These are phyloP conservation scores for Lucifuga dentata DNA, from an alignment of 2,113 vertebrate species.

Conservation along the genomic window DNA sequence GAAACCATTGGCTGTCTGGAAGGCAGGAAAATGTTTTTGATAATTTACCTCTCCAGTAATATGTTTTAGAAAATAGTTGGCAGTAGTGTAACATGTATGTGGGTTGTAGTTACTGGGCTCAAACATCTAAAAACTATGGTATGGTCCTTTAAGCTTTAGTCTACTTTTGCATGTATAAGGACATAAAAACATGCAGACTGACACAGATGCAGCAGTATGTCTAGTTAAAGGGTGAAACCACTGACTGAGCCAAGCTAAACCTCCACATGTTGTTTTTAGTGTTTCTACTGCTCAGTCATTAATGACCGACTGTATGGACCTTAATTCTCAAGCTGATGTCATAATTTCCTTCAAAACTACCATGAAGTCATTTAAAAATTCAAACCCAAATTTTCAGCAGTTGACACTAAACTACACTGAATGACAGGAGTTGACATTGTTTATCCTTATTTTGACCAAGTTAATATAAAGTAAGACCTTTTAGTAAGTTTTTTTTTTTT, in stretches of 20 bases:
- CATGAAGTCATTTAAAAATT: conserved; percentile 11
- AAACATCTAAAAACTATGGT: conserved; percentile 13
- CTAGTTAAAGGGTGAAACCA: conserved; percentile 40
- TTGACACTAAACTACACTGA: neutral
- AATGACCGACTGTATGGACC: conserved; percentile 38
- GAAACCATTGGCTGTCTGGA: no score
- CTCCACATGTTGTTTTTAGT: conserved; percentile 65
- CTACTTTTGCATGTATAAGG: conserved; percentile 3
- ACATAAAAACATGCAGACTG: neutral
- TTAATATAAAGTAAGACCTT: no score
- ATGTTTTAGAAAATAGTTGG: no score
- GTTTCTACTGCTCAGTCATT: conserved; percentile 53
- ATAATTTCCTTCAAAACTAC: conserved; percentile 45
- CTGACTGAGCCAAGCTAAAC: conserved; percentile 64
- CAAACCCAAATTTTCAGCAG: conserved; percentile 9
- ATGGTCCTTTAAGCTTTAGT: conserved; percentile 4
- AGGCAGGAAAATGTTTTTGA: no score
- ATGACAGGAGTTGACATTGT: neutral
- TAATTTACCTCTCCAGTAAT: no score
- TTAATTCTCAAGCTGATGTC: conserved; percentile 50
- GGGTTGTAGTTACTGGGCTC: no score
- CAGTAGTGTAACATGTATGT: no score
- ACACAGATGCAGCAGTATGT: conserved; percentile 40
- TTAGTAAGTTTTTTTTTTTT: no score
- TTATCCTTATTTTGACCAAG: no score